Percentiles rank a stretch among this genome's conserved stretches.
Evolutionary conservation across 2,888 invertebrate species (phyloP).

Genomic region (Acanthosepion pharaonis): DNA sequence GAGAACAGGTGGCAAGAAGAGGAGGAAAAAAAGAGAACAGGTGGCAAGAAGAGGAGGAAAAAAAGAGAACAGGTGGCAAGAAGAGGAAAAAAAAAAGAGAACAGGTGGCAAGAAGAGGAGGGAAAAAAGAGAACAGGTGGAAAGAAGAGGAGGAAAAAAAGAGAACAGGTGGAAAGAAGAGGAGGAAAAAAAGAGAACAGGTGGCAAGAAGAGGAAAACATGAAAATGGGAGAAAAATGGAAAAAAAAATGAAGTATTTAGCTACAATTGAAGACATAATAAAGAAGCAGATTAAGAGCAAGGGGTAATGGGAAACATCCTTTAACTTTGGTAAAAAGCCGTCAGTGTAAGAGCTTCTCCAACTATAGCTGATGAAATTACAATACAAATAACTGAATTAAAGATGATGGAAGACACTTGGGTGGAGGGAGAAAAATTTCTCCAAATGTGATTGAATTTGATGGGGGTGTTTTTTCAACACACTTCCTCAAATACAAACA

Average conservation of each 20-base stretch:
- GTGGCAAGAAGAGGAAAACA: neutral
- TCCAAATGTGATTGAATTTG: neutral
- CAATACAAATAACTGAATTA: conserved; percentile 3
- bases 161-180: neutral
- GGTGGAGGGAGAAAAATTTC: neutral
- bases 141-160: neutral
- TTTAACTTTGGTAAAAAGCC: neutral
- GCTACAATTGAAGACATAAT: neutral
- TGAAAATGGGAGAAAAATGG: neutral
- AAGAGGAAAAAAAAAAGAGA: neutral
- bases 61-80: neutral
- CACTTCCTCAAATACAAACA: neutral
- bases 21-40: too few relatives aligned
- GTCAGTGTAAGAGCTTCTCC: neutral
- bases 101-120: neutral
- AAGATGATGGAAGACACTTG: neutral
- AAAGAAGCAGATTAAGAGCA: neutral
- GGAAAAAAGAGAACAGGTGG: neutral
- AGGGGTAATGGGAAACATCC: neutral
- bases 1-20: neutral
- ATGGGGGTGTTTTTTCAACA: neutral
- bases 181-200: neutral
- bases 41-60: neutral
- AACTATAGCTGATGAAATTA: neutral
- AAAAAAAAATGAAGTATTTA: neutral